A percentile compares a stretch with the other conserved stretches of the same genome.
Evolutionary conservation across 1,140 invertebrate species (phyloP).

Genomic region (Drosophila kanapiae): DNA sequence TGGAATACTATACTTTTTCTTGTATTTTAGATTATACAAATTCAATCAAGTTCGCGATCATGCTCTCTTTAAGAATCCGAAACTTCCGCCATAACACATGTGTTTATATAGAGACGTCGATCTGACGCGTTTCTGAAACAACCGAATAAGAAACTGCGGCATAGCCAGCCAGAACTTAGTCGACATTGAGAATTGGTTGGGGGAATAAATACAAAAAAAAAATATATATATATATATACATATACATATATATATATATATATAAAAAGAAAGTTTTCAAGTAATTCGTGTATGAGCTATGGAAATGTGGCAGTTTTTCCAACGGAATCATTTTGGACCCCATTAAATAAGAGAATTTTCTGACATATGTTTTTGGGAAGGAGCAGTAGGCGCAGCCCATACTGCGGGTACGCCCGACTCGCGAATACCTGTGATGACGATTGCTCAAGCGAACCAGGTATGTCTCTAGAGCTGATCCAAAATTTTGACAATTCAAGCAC

Average conservation of each 20-base stretch:
- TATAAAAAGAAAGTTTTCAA: neutral
- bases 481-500: neutral
- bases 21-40: neutral
- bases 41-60: conserved; percentile 1
- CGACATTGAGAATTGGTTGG: conserved; percentile 34
- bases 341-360: neutral
- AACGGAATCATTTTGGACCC: neutral
- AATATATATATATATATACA: neutral
- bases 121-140: conserved; percentile 6
- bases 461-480: conserved; percentile 18
- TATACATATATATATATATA: neutral
- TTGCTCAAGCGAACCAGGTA: conserved; percentile 46
- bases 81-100: conserved; percentile 38
- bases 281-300: neutral
- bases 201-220: neutral
- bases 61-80: conserved; percentile 3
- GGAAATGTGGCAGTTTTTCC: neutral
- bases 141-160: conserved; percentile 35
- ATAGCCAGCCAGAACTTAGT: conserved; percentile 34
- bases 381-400: conserved; percentile 16
- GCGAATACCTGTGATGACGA: conserved; percentile 44
- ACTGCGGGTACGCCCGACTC: conserved; percentile 54
- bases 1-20: no score
- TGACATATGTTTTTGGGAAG: conserved; percentile 41
- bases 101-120: conserved; percentile 42